Evolutionary conservation across 2,113 vertebrate species (phyloP).

Genomic region (Ceuthmochares aereus): DNA sequence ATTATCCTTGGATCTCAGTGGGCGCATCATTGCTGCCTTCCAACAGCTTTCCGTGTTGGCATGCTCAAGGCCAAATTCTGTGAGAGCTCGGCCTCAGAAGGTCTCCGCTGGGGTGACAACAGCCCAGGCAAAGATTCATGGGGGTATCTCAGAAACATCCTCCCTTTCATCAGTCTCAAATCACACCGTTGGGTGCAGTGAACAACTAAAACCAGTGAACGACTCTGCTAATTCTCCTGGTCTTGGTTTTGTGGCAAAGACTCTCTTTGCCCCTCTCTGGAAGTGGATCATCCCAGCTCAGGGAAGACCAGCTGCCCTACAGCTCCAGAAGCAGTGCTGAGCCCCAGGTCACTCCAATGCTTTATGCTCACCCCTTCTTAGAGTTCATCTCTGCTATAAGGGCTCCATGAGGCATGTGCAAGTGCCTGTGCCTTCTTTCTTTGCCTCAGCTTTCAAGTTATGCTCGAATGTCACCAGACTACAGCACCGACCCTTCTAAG

Average conservation of each 20-base stretch:
- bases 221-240: neutral
- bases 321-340: no score
- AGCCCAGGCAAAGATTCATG: neutral
- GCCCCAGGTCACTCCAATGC: no score
- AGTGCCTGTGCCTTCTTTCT: neutral
- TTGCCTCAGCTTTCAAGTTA: neutral
- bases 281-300: neutral
- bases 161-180: neutral
- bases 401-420: neutral
- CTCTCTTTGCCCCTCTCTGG: neutral
- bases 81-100: neutral
- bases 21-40: neutral
- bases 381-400: neutral
- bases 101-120: neutral
- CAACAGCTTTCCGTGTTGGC: neutral
- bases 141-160: neutral
- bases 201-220: neutral
- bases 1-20: neutral
- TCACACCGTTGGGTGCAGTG: accelerated
- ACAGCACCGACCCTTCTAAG: neutral
- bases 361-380: neutral
- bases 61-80: neutral
- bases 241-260: neutral
- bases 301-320: neutral
- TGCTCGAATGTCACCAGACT: neutral